Evolutionary conservation across 2,113 vertebrate genomes (phyloP), one percentile per base, ranked within the genome.

Genomic region (Catharus fuscescens): DNA sequence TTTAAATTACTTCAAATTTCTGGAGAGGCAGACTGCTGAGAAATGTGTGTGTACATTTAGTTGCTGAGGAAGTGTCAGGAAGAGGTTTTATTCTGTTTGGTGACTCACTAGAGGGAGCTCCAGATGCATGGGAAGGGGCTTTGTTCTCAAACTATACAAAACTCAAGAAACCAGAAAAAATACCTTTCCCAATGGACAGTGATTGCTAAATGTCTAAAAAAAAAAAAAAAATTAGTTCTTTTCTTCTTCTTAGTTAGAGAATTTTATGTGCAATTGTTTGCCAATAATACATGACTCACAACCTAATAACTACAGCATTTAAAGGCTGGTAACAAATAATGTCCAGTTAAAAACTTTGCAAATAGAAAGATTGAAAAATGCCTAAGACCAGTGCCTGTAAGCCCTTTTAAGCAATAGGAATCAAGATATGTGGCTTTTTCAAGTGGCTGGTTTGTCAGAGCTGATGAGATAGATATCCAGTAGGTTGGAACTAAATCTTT

Each of bases 91-190:
- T 14, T 20, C 86, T 57, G 36, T 24, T 78, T 59, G 23, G 17
- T 70, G 74, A n/a, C 34, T 94, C 98, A 91, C 97, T 98, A 97
- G 98, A 98, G 98, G 98, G 98, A 98, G 97, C 98, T 98, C 97
- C 96, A 93, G 96, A 95, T 85, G 96, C 97, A 92, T 3, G 29
- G 26, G 80, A 95, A 92, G 17, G 32, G 44, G 40, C 48, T 96
- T 95, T 96, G 54, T 93, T 95, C 71, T 93, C 56, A 56, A 70
- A 45, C 65, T 16, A 47, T 4, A 9, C 17, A 74, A 40, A 91
- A 62, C 19, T 61, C 36, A 76, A 61, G 73, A 50, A 95, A 91
- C 45, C 12, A 38, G 45, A 36, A 76, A 90, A 91, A 93, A 89
- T 34, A 80, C 10, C 20, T 86, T 79, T 92, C 65, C 73, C 70